Base-by-base conservation (phyloP, 2,113 vertebrate species). In the Halichoeres trimaculatus region DNA sequence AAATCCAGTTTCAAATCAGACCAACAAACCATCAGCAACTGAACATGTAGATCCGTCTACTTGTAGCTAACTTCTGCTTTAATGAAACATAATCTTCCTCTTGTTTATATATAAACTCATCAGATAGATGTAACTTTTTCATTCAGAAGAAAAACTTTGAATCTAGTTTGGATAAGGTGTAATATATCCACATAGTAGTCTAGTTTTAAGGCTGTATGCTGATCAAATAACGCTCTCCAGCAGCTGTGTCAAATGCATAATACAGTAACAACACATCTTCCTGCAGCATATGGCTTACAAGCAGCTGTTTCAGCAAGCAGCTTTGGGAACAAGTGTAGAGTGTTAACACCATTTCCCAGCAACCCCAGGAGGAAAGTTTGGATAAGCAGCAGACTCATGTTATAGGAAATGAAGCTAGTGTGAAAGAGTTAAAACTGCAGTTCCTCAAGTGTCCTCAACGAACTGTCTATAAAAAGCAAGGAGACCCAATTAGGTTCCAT, bases 1-100 rank as follows among this genome's bases (percentile, higher is more conserved):
- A 87, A 90, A 87, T 88, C 82, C 76, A 76, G 74, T 77, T 82
- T 82, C 57, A 80, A 84, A 90, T 89, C 88, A 89, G 78, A 81
- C 85, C 79, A 58, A 67, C 61, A 63, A 71, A 34, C 72, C 57
- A 74, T 73, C 51, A 72, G 74, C 62, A 76, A 72, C 41, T 41
- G 41, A 83, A 78, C 70, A 79, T 74, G 51, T 53, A 65, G 58
- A 34, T 47, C 50, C 57, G 26, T 72, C 36, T 23, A 35, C n/a
- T 45, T 43, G 41, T 13, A 43, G 12, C 13, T 67, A 36, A 58
- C 52, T 47, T 69, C 30, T 57, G 52, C 26, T 64, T 50, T 17
- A 13, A 72, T 72, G 78, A 67, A 80, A 87, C 13, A 4, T 12
- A 57, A 86, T 14, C 35, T 36, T 53, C 54, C 53, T 65, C 13